phyloP scores from a whole-genome alignment of 2,888 invertebrate genomes.

The Pantelozetes paolii region DNA sequence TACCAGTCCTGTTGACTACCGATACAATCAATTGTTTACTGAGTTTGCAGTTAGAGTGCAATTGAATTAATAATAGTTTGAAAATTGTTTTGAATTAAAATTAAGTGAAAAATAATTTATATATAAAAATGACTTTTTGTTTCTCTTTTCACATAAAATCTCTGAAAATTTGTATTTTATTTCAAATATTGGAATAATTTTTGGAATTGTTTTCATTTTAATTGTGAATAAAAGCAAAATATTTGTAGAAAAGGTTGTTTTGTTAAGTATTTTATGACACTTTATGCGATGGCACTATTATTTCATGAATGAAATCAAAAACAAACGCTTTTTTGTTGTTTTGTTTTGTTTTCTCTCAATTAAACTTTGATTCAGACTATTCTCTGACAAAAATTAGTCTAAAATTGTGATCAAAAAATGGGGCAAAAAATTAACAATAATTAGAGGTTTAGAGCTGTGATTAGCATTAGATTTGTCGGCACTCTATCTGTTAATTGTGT shows the following conservation, averaged over 20 bases:
- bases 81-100: background rate
- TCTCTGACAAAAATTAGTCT: too few relatives aligned
- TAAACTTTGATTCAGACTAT: too few relatives aligned
- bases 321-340: too few relatives aligned
- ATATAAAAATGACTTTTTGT: background rate
- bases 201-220: background rate
- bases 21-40: background rate
- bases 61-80: background rate
- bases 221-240: too few relatives aligned
- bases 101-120: background rate
- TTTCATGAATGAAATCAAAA: too few relatives aligned
- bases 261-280: too few relatives aligned
- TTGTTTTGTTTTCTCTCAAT: too few relatives aligned
- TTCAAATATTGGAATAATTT: constrained; percentile 5
- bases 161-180: background rate
- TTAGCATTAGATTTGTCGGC: background rate
- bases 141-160: background rate
- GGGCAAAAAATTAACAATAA: background rate
- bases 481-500: background rate
- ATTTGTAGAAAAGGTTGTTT: too few relatives aligned
- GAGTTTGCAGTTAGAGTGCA: background rate
- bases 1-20: background rate
- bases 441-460: background rate
- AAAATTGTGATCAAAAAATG: too few relatives aligned
- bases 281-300: too few relatives aligned